phyloP scores from a whole-genome alignment of 2,797 vertebrate species.

The Manis crassicaudata region DNA sequence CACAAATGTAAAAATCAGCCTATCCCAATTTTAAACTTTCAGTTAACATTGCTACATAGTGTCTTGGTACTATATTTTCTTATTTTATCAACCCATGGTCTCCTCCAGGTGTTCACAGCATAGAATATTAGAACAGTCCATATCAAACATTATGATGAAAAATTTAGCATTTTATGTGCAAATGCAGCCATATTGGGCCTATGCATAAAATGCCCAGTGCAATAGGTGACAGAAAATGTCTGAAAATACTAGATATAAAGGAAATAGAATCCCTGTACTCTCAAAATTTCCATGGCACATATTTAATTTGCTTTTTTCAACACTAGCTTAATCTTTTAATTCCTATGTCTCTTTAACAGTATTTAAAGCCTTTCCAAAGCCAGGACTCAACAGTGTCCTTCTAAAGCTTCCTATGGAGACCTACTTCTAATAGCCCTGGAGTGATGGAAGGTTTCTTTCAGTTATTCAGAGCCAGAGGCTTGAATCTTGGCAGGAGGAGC shows the following conservation, averaged over 20 bases:
- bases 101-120: background rate
- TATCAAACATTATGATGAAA: background rate
- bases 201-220: background rate
- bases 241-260: background rate
- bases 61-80: background rate
- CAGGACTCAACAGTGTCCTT: background rate
- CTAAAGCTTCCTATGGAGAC: background rate
- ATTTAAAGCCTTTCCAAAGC: background rate
- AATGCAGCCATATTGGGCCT: background rate
- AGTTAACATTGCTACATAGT: background rate
- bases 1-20: background rate
- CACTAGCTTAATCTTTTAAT: constrained; percentile 20
- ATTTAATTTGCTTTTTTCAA: constrained; percentile 46
- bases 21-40: background rate
- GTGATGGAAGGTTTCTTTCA: background rate
- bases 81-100: background rate
- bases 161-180: background rate
- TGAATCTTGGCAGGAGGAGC: background rate
- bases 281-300: background rate
- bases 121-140: background rate
- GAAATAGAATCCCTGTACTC: background rate
- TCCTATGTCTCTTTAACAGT: constrained; percentile 34
- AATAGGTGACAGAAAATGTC: background rate
- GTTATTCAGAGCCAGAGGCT: background rate
- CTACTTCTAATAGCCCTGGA: background rate